Evolutionary conservation across 1,140 invertebrate genomes (phyloP).

Genomic region (Triops cancriformis): DNA sequence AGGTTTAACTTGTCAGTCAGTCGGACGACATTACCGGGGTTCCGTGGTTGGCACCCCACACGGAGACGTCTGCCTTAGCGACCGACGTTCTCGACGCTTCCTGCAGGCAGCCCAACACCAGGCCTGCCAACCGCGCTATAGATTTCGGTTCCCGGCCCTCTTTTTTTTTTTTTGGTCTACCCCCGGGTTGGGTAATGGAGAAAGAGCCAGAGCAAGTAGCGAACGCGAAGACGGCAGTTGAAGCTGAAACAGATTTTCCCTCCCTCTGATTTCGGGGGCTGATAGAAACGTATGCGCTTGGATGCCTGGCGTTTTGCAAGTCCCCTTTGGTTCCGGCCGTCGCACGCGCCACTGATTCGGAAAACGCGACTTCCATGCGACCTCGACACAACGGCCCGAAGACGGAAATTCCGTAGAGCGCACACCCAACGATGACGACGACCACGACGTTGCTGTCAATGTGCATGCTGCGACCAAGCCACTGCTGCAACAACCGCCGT

Average conservation of each 20-base stretch:
- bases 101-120: conserved; percentile 3
- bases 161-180: not conserved
- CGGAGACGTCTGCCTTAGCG: not conserved
- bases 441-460: not conserved
- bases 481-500: not conserved
- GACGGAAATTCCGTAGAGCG: conserved; percentile 4
- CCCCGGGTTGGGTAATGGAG: not conserved
- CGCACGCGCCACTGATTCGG: conserved; percentile 11
- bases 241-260: conserved; percentile 10
- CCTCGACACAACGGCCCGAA: not conserved
- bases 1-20: not conserved
- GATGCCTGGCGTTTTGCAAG: conserved; percentile 8
- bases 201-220: not conserved
- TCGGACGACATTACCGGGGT: not conserved
- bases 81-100: not conserved
- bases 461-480: not conserved
- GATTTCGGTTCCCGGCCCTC: not conserved
- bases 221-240: not conserved
- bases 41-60: not conserved
- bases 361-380: conserved; percentile 12
- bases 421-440: not conserved
- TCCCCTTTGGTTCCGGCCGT: conserved; percentile 11
- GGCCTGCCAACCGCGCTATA: not conserved
- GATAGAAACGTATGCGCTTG: conserved; percentile 10
- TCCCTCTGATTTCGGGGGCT: not conserved